phyloP scores from a whole-genome alignment of 2,113 vertebrate genomes.

The Corythaixoides concolor region DNA sequence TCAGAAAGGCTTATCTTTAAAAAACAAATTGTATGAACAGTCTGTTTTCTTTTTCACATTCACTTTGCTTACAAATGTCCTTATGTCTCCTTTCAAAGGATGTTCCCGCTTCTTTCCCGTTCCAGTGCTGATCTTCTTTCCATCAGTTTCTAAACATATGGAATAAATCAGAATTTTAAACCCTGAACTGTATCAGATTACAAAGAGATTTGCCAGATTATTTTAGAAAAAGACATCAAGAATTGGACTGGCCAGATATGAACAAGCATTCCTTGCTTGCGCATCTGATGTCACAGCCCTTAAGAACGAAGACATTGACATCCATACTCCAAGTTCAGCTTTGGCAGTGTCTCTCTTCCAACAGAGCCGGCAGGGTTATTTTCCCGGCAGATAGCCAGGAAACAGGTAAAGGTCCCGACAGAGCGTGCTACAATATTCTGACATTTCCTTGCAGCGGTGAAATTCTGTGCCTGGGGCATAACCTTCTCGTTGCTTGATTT shows the following conservation, averaged over 20 bases:
- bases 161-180: neutral
- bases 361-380: neutral
- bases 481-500: conserved; percentile 92
- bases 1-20: neutral
- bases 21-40: neutral
- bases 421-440: conserved; percentile 93
- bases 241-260: neutral
- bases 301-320: neutral
- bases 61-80: neutral
- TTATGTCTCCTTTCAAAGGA: neutral
- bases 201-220: neutral
- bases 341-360: conserved; percentile 8
- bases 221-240: neutral
- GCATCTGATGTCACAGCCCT: neutral
- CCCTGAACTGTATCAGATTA: neutral
- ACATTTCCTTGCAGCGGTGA: conserved; percentile 99
- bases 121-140: neutral
- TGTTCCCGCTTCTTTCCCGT: neutral
- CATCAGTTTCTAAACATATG: neutral
- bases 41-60: neutral
- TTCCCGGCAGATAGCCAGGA: conserved; percentile 80
- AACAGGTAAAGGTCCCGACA: conserved; percentile 93
- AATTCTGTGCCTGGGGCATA: conserved; percentile 91
- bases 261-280: neutral
- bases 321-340: neutral